Evolutionary conservation across 1,140 invertebrate genomes (phyloP).

Genomic region (Thalassaphorura encarpata): DNA sequence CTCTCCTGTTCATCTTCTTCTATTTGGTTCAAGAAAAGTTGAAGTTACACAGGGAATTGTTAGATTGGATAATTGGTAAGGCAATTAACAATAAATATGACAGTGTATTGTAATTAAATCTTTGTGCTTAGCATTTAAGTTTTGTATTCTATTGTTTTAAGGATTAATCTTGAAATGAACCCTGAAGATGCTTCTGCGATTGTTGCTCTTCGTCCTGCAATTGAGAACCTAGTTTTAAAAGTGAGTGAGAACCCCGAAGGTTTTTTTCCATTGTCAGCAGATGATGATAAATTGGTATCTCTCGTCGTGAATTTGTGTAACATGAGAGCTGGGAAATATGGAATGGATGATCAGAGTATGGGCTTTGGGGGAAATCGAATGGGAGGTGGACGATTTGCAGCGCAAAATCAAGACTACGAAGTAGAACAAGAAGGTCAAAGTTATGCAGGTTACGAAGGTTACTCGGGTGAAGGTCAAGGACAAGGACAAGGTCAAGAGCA

Average conservation of each 20-base stretch:
- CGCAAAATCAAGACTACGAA: no score
- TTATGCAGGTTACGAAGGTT: no score
- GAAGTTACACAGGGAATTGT: constrained; percentile 51
- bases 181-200: constrained; percentile 64
- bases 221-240: constrained; percentile 73
- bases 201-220: constrained; percentile 69
- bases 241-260: constrained; percentile 65
- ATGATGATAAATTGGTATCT: constrained; percentile 29
- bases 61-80: constrained; percentile 69
- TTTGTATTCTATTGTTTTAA: constrained; percentile 33
- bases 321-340: background rate
- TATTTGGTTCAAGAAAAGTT: constrained; percentile 84
- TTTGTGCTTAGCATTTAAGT: no score
- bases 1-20: constrained; percentile 78
- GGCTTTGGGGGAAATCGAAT: no score
- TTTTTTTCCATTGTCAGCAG: constrained; percentile 29
- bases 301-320: background rate
- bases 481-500: no score
- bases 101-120: no score
- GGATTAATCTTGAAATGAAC: constrained; percentile 81
- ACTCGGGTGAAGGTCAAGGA: no score
- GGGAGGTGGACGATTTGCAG: no score
- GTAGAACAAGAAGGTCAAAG: no score
- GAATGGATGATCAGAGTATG: background rate
- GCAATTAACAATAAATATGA: background rate